Base-by-base conservation (phyloP, 2,113 vertebrate genomes). In the Capricornis sumatraensis region DNA sequence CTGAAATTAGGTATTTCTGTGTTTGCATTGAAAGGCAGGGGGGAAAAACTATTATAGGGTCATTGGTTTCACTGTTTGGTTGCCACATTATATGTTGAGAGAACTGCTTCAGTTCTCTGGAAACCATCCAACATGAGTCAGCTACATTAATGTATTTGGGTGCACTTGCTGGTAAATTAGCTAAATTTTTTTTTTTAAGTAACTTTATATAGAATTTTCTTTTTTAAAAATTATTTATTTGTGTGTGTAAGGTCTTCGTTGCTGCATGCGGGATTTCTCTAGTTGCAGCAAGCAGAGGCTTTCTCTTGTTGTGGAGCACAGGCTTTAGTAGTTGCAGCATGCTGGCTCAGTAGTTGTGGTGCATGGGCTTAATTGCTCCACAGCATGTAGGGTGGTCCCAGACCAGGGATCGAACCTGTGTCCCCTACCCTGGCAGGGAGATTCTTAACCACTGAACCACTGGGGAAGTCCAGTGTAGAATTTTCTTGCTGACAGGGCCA, bases 1-100 rank as follows among this genome's bases (percentile, higher is more conserved):
- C 96, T 94, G 97, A 95, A 87, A 96, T 92, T 64, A 93, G 71
- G 52, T 93, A 90, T 92, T 87, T 50, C n/a, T 95, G 30, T 4
- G 27, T 79, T 84, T 71, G 67, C 33, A 2, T 28, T 57, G n/a
- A 12, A 64, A 94, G 90, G 33, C 25, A 57, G 2, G 14, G 43
- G 45, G 2, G 2, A 36, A 0, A 30, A 87, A 11, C 27, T 71
- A 3, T 47, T 55, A 17, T 1, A 36, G 3, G 67, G 33, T 21
- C 5, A 25, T 52, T 85, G 64, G 36, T 55, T 81, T 74, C 28
- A 58, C 28, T 7, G 27, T 81, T 45, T 71, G 84, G 40, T 91
- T 92, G 36, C 30, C 13, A 21, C 23, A 1, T 33, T 55, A 3
- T 60, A 13, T 87, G 13, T 28, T 82, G 7, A 91, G 71, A 84